phyloP scores from a whole-genome alignment of 2,113 vertebrate species.

The Heloderma charlesbogerti region DNA sequence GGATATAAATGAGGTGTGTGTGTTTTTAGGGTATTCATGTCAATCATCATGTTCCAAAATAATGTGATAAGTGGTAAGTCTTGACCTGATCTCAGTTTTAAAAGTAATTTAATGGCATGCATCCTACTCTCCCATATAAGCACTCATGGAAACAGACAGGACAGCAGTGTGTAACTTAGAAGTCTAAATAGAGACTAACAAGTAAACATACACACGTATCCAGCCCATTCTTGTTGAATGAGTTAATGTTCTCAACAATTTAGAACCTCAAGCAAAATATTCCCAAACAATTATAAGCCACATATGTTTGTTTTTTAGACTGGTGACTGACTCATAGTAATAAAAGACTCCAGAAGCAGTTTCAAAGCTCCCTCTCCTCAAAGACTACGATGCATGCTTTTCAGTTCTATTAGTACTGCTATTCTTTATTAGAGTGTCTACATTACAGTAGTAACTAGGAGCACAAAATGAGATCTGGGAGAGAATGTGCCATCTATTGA shows the following conservation, averaged over 20 bases:
- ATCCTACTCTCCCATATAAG: not conserved
- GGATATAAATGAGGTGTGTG: not conserved
- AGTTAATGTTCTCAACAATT: conserved; percentile 16
- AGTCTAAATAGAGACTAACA: conserved; percentile 11
- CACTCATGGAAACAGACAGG: not conserved
- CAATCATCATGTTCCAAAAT: not conserved
- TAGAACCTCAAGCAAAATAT: conserved; percentile 18
- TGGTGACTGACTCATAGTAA: not conserved
- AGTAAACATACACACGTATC: not conserved
- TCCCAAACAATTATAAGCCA: not conserved
- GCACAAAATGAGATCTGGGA: not conserved
- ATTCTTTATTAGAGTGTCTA: not conserved
- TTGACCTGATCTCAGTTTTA: conserved; percentile 3
- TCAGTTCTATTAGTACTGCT: not conserved
- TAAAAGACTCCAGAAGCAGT: not conserved
- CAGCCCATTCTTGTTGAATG: conserved; percentile 14
- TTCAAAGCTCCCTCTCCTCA: conserved; percentile 10
- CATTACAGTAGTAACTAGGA: not conserved
- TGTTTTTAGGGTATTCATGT: not conserved
- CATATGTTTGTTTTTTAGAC: not conserved
- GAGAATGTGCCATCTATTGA: not conserved
- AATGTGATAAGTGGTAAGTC: not conserved
- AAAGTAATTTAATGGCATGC: not conserved
- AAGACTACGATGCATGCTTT: not conserved
- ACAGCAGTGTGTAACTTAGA: not conserved